phyloP scores from a whole-genome alignment of 2,113 vertebrate species.

The Syrrhaptes paradoxus region DNA sequence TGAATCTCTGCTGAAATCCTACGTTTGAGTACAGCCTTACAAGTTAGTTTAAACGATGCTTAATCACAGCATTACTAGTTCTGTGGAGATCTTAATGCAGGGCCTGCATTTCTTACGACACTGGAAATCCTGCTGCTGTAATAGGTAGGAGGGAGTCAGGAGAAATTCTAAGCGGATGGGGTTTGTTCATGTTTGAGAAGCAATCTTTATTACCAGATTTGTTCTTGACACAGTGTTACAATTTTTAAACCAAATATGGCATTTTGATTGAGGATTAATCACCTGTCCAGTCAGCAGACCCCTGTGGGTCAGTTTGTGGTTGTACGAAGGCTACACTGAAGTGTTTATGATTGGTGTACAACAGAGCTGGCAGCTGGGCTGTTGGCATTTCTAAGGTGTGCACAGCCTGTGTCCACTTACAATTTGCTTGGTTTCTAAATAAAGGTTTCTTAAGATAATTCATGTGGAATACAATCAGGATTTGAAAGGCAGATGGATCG shows the following conservation, averaged over 20 bases:
- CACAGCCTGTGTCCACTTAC: background rate
- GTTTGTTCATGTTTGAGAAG: background rate
- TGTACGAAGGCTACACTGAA: background rate
- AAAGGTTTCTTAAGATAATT: slow-evolving; percentile 4
- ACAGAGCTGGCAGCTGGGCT: background rate
- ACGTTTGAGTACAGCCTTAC: background rate
- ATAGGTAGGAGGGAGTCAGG: background rate
- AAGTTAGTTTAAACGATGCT: background rate
- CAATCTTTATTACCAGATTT: background rate
- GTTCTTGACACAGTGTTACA: background rate
- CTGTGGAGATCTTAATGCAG: background rate
- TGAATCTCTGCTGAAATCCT: background rate
- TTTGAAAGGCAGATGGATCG: slow-evolving; percentile 7
- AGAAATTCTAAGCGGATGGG: background rate
- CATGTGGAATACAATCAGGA: background rate
- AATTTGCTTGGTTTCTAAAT: background rate
- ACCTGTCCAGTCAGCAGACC: background rate
- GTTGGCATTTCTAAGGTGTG: background rate
- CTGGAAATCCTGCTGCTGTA: background rate
- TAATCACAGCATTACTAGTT: background rate
- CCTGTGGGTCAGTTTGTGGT: background rate
- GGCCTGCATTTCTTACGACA: background rate
- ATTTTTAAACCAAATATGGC: background rate
- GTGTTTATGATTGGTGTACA: background rate
- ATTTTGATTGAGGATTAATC: background rate